A percentile compares a stretch with the other conserved stretches of the same genome.
Conservation (phyloP, 2,797 vertebrate species). For the Gymnopithys bicolor region DNA sequence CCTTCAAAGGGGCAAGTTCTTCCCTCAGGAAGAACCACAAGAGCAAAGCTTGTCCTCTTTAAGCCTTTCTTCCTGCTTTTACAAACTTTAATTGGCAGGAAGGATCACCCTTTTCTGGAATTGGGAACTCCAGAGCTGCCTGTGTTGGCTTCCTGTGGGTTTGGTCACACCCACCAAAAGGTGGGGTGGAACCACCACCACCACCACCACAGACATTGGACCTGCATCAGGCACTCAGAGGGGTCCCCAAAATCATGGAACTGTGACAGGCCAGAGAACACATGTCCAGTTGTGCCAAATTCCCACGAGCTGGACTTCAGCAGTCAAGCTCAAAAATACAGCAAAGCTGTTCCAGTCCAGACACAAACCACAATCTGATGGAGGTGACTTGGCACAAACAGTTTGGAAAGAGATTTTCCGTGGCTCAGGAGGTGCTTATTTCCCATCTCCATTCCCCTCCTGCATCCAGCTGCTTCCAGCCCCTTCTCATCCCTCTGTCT, state of each 20-base stretch:
- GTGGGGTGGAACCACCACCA: neutral
- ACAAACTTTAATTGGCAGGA: neutral
- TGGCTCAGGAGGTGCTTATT: neutral
- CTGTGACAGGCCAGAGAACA: neutral
- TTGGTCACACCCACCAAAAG: neutral
- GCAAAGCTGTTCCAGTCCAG: fast-evolving
- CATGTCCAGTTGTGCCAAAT: neutral
- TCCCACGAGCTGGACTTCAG: neutral
- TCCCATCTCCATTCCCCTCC: neutral
- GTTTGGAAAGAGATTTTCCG: neutral
- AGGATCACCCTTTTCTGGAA: neutral
- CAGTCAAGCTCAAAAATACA: neutral
- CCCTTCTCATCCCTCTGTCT: neutral
- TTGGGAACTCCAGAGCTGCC: neutral
- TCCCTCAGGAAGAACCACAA: neutral
- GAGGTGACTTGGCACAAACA: neutral
- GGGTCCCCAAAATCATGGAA: neutral
- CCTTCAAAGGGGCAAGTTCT: neutral
- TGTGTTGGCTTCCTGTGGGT: neutral
- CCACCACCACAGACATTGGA: fast-evolving
- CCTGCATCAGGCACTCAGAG: neutral
- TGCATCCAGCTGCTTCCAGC: neutral
- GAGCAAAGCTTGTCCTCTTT: neutral
- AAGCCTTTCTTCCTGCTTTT: neutral
- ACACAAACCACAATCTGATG: neutral